Base-by-base conservation (phyloP, 2,113 vertebrate genomes). In the Rhabdomys dilectus region DNA sequence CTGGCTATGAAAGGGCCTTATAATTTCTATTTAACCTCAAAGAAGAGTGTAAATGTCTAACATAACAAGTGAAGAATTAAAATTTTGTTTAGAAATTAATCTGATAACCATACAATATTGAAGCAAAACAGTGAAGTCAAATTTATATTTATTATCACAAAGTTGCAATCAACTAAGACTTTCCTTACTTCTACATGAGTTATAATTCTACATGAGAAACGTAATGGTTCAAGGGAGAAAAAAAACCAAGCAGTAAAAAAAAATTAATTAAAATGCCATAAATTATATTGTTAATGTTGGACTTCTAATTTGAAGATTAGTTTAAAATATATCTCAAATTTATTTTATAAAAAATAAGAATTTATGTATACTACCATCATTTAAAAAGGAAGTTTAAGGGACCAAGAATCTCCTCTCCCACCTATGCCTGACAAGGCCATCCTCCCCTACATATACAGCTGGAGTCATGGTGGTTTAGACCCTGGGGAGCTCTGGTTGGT, bases 71-170 rank as follows among this genome's bases (percentile, higher is more conserved):
- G 42, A 96, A 97, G 29, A 96, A 95, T 91, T 87, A 85, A 97
- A 93, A 39, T 9, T 93, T 93, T 77, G 64, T 91, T 97, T 96
- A 81, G 36, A 45, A 97, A 95, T 8, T 95, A 39, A 42, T 51
- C 17, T 10, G 42, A 22, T 75, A 89, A 22, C 56, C 34, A 76
- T 73, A 53, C n/a, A 34, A 39, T 56, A 34, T 31, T 64, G 58
- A 77, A 88, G 45, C 6, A 36, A 64, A 39, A 91, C 66, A 70
- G 88, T 5, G 77, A 73, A 88, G 19, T 6, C 42, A 93, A 64
- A 58, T 42, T 75, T 75, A 42, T 75, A 22, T 75, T 42, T 75
- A 75, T 75, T 75, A 42, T 75, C n/a, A 73, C 58, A 78, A 94
- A 93, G 85, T 26, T 93, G 22, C 19, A 96, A 51, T 45, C 24